Evolutionary conservation across 1,140 invertebrate genomes (phyloP).

Genomic region (Caenorhabditis brenneri): DNA sequence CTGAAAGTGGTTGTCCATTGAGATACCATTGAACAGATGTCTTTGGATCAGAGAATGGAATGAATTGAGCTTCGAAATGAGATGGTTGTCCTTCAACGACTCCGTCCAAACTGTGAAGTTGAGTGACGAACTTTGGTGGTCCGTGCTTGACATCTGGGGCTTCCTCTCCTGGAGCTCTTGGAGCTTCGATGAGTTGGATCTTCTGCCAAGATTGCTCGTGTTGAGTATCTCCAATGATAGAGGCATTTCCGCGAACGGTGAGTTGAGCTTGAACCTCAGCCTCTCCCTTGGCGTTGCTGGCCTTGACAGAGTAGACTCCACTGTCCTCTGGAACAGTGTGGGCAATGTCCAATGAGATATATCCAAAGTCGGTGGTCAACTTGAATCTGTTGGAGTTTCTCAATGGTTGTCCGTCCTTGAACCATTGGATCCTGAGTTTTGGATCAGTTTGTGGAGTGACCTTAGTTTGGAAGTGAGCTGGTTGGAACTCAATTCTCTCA

Average conservation of each 20-base stretch:
- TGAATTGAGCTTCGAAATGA: slow-evolving; percentile 86
- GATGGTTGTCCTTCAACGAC: slow-evolving; percentile 84
- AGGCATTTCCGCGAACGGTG: slow-evolving; percentile 66
- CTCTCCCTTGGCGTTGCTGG: slow-evolving; percentile 64
- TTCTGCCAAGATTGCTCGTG: slow-evolving; percentile 82
- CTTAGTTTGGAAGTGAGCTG: slow-evolving; percentile 89
- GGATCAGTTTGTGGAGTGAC: slow-evolving; percentile 94
- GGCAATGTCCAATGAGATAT: slow-evolving; percentile 71
- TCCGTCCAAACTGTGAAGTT: slow-evolving; percentile 74
- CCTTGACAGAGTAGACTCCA: slow-evolving; percentile 71
- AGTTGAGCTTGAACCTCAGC: slow-evolving; percentile 58
- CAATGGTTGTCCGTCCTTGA: slow-evolving; percentile 69
- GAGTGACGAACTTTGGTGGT: slow-evolving; percentile 65
- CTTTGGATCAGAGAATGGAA: slow-evolving; percentile 86
- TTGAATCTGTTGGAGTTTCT: slow-evolving; percentile 64
- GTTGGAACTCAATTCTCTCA: slow-evolving; percentile 79
- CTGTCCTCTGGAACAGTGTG: slow-evolving; percentile 73
- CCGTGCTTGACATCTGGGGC: slow-evolving; percentile 74
- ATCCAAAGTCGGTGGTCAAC: slow-evolving; percentile 66
- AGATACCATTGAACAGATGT: slow-evolving; percentile 90
- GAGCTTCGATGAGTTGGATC: slow-evolving; percentile 85
- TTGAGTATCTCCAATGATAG: slow-evolving; percentile 83
- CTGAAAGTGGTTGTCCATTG: slow-evolving; percentile 65
- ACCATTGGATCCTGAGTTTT: slow-evolving; percentile 75
- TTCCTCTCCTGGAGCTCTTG: slow-evolving; percentile 79